Evolutionary conservation across 1,140 invertebrate genomes (phyloP), one percentile per base, ranked within the genome.

Genomic region (Heliconius nattereri): DNA sequence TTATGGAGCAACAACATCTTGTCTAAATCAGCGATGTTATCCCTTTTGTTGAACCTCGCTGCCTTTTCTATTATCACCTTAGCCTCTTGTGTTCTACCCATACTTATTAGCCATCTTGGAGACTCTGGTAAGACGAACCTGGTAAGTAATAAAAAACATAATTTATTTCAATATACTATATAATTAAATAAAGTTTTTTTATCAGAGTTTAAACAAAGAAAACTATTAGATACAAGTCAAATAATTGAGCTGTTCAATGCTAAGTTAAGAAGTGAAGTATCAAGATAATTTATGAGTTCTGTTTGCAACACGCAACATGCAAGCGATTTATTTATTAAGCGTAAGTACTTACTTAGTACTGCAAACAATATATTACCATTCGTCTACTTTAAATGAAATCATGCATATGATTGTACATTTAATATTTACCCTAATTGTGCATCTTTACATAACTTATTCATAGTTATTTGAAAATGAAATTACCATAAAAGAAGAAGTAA

Each of bases 51-150:
- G 78, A 96, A 95, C 70, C 92, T 94, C 2, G 97, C 97, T 3
- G 97, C 97, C 83, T 95, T 95, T 87, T 96, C 91, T 72, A 98
- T 90, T 77, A 98, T 96, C 70, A 89, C 89, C 81, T 96, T 95
- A 0, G 97, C 97, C 94, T 97, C 96, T 71, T 96, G 95, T 6
- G 95, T 95, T 82, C 96, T 95, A 72, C 97, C 97, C 88, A 97
- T 96, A 35, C 97, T 96, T 40, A 98, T 90, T 26, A 98, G 92
- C 98, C 98, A 98, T 82, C 97, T 95, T 16, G 98, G 97, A 6
- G 97, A 98, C 95, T 98, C 97, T 2, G 97, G 97, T 32, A 98
- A 92, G 26, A 98, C 94, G 95, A 97, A 97, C 95, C 96, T 97
- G 85, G 73, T 52, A 52, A 92, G 90, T 75, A 54, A 83, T 23